Evolutionary conservation across 2,888 invertebrate species (phyloP).

Genomic region (Agrochola macilenta): DNA sequence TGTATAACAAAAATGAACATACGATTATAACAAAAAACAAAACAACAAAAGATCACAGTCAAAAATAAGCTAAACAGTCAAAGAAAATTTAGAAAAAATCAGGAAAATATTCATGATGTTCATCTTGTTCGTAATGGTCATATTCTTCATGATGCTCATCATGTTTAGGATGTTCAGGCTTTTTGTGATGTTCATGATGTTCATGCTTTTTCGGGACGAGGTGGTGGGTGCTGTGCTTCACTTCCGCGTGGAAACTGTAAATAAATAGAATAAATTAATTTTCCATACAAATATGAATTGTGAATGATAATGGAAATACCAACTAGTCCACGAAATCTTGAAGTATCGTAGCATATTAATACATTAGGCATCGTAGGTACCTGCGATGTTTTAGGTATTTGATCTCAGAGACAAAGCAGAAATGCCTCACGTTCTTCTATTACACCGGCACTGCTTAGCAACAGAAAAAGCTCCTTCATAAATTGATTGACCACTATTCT

Average conservation of each 20-base stretch:
- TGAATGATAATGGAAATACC: not conserved
- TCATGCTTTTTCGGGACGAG: constrained; percentile 56
- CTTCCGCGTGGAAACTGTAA: constrained; percentile 59
- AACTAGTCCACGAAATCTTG: not conserved
- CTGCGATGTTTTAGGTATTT: too few species aligned
- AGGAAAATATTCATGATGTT: constrained; percentile 22
- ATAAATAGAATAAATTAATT: not conserved
- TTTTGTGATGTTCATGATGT: constrained; percentile 51
- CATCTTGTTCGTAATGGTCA: constrained; percentile 20
- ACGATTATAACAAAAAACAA: constrained; percentile 2
- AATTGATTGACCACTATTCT: not conserved
- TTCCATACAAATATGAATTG: not conserved
- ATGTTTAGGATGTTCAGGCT: constrained; percentile 35
- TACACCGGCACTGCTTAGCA: too few species aligned
- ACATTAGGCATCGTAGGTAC: too few species aligned
- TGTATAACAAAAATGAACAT: not conserved
- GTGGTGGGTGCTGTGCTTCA: constrained; percentile 62
- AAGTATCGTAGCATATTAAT: too few species aligned
- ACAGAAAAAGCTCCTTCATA: not conserved
- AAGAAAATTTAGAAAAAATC: constrained; percentile 31
- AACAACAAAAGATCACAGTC: constrained; percentile 21
- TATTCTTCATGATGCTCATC: constrained; percentile 22
- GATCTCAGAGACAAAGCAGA: not conserved
- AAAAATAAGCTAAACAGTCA: not conserved
- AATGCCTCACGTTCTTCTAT: not conserved